Evolutionary conservation across 1,140 invertebrate genomes (phyloP).

Genomic region (Penaeus japonicus): DNA sequence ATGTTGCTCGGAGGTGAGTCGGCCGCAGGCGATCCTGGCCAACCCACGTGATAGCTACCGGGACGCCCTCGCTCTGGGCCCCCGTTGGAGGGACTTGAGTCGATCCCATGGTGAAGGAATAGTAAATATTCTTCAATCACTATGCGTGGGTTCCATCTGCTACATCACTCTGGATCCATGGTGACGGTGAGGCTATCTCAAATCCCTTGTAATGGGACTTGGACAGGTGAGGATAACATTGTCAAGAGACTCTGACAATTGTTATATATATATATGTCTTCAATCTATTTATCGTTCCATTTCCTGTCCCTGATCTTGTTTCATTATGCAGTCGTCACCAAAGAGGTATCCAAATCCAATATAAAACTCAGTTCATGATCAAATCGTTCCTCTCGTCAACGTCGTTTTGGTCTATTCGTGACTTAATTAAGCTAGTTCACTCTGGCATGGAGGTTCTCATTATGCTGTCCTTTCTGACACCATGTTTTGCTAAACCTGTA

Average conservation of each 20-base stretch:
- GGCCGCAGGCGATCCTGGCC: slow-evolving; percentile 39
- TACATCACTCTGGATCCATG: too few relatives aligned
- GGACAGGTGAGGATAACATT: too few relatives aligned
- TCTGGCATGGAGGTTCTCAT: too few relatives aligned
- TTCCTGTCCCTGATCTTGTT: background rate
- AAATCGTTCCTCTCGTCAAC: background rate
- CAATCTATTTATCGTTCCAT: background rate
- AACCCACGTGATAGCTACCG: slow-evolving; percentile 13
- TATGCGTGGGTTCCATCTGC: too few relatives aligned
- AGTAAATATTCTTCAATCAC: too few relatives aligned
- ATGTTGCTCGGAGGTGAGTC: slow-evolving; percentile 39
- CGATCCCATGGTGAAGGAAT: background rate
- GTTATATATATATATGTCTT: background rate
- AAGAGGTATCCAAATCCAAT: background rate
- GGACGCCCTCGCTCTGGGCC: too few relatives aligned
- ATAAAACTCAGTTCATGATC: background rate
- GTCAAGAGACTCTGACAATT: background rate
- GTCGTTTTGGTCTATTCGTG: too few relatives aligned
- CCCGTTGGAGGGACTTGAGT: background rate
- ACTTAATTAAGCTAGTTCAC: too few relatives aligned
- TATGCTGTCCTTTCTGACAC: too few relatives aligned
- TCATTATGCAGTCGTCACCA: slow-evolving; percentile 9
- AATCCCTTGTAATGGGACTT: too few relatives aligned
- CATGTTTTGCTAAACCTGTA: too few relatives aligned
- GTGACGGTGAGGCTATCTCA: too few relatives aligned